Evolutionary conservation across 2,797 vertebrate species (phyloP).

Genomic region (Melanotaenia nigrans): DNA sequence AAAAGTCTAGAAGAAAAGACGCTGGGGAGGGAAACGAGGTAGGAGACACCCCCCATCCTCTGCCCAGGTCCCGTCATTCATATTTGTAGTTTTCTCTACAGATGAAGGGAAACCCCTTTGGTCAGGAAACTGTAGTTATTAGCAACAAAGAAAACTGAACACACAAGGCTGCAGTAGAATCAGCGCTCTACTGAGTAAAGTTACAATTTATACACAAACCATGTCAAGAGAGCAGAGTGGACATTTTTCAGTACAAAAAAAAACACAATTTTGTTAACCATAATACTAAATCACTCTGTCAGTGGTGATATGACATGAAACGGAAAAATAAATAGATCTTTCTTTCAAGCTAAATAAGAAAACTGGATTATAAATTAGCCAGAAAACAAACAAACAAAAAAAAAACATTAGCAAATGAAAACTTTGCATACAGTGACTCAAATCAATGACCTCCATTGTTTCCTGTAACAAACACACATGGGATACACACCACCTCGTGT

Average conservation of each 20-base stretch:
- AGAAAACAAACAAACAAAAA: constrained; percentile 46
- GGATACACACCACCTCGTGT: constrained; percentile 31
- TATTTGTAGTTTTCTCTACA: constrained; percentile 69
- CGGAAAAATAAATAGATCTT: constrained; percentile 83
- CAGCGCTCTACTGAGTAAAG: constrained; percentile 63
- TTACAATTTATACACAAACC: constrained; percentile 64
- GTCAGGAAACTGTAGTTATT: constrained; percentile 77
- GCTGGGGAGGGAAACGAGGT: constrained; percentile 52
- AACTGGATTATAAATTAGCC: constrained; percentile 87
- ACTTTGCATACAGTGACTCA: constrained; percentile 81
- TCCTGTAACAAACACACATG: constrained; percentile 71
- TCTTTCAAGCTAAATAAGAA: constrained; percentile 80
- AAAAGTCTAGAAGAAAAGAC: constrained; percentile 67
- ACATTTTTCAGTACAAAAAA: constrained; percentile 64
- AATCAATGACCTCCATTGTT: constrained; percentile 70
- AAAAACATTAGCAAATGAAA: constrained; percentile 77
- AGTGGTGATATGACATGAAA: constrained; percentile 73
- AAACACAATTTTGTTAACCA: constrained; percentile 59
- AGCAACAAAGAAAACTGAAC: constrained; percentile 53
- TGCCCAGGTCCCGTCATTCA: constrained; percentile 59
- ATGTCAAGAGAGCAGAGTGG: constrained; percentile 61
- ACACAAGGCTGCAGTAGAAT: constrained; percentile 72
- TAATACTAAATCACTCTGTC: constrained; percentile 76
- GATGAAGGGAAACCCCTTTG: constrained; percentile 80
- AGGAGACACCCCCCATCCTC: constrained; percentile 57